Evolutionary conservation across 1,140 invertebrate genomes (phyloP).

Genomic region (Spodoptera frugiperda): DNA sequence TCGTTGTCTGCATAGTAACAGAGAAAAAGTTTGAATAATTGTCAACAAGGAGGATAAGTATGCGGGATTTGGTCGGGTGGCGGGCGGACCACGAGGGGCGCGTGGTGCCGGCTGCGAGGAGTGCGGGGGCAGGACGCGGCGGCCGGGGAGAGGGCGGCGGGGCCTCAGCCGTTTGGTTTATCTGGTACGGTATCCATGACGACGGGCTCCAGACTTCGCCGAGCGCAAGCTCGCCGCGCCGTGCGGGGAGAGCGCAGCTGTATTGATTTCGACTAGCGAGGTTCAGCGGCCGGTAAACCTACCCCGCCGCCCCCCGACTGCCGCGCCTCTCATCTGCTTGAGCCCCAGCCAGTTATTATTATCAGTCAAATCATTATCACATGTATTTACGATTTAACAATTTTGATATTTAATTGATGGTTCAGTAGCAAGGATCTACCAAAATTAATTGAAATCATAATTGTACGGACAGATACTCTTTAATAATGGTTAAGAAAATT

Average conservation of each 20-base stretch:
- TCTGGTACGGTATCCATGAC: slow-evolving; percentile 64
- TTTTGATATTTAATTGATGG: background rate
- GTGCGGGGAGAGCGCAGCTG: slow-evolving; percentile 68
- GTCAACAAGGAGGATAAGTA: slow-evolving; percentile 30
- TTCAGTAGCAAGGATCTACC: background rate
- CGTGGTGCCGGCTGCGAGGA: background rate
- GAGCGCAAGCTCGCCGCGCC: slow-evolving; percentile 53
- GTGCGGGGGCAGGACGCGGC: background rate
- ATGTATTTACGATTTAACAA: background rate
- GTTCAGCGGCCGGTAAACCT: slow-evolving; percentile 73
- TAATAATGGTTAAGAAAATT: background rate
- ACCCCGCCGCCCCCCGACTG: slow-evolving; percentile 49
- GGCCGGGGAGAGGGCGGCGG: slow-evolving; percentile 24
- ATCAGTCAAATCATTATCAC: slow-evolving; percentile 21
- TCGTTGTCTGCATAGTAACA: slow-evolving; percentile 36
- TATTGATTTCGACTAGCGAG: slow-evolving; percentile 78
- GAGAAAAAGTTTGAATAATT: slow-evolving; percentile 35
- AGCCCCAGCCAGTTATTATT: slow-evolving; percentile 49
- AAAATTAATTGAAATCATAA: background rate
- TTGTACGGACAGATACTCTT: background rate
- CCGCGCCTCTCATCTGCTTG: slow-evolving; percentile 26
- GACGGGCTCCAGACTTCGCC: slow-evolving; percentile 62
- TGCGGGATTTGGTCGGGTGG: slow-evolving; percentile 47
- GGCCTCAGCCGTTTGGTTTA: slow-evolving; percentile 51
- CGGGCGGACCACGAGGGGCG: slow-evolving; percentile 6